Conservation (phyloP, 1,140 invertebrate species). For the Drosophila albomicans region DNA sequence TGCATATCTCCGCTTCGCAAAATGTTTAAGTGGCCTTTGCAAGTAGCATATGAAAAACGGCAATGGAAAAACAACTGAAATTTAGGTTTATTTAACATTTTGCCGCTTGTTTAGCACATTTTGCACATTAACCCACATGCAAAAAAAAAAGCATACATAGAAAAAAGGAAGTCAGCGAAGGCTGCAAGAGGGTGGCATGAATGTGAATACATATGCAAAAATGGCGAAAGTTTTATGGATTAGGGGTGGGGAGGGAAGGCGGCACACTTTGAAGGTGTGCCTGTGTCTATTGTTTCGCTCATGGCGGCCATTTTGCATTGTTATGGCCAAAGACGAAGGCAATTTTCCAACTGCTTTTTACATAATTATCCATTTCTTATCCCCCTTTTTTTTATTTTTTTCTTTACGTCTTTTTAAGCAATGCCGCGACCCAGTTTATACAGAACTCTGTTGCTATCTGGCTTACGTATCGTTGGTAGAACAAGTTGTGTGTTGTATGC, state of each 20-base stretch:
- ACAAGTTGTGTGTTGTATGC: background rate
- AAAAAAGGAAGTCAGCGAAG: conserved; percentile 27
- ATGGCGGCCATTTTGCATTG: conserved; percentile 58
- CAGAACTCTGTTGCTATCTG: conserved; percentile 8
- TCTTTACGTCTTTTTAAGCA: conserved; percentile 5
- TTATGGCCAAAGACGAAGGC: conserved; percentile 55
- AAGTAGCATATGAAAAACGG: conserved; percentile 41
- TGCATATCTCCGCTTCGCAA: conserved; percentile 57
- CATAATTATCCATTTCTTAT: conserved; percentile 70
- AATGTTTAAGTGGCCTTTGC: conserved; percentile 30
- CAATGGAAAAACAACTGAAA: conserved; percentile 32
- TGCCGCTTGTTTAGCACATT: conserved; percentile 71
- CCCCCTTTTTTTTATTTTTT: background rate
- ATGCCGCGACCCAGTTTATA: conserved; percentile 60
- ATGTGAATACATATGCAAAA: background rate
- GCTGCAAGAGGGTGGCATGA: background rate
- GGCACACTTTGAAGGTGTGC: conserved; percentile 17
- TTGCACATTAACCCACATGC: conserved; percentile 79
- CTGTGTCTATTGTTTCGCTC: conserved; percentile 62
- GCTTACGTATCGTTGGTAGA: background rate
- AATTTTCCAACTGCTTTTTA: conserved; percentile 68
- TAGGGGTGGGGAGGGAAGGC: conserved; percentile 11
- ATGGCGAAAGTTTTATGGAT: background rate
- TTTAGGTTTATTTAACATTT: conserved; percentile 43
- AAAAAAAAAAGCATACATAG: background rate